Evolutionary conservation across 1,140 invertebrate genomes (phyloP).

Genomic region (Scaptomyza graminum): DNA sequence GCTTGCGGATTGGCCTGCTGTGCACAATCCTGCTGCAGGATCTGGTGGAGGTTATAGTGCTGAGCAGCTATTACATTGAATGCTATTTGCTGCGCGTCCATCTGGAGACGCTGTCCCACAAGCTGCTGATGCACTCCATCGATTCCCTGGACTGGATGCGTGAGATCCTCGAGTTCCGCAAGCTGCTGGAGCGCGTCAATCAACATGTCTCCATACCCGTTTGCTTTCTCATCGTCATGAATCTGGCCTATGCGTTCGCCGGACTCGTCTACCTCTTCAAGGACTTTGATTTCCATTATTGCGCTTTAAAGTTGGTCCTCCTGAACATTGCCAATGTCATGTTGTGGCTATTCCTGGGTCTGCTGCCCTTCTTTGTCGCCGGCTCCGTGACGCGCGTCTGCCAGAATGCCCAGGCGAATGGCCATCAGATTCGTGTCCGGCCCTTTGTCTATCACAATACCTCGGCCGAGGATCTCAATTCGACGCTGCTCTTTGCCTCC

Average conservation of each 20-base stretch:
- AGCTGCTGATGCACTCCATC: conserved; percentile 89
- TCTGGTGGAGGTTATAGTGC: conserved; percentile 90
- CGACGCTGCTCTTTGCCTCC: conserved; percentile 90
- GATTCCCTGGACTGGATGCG: conserved; percentile 90
- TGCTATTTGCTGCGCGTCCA: conserved; percentile 90
- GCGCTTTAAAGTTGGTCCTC: conserved; percentile 85
- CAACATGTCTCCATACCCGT: conserved; percentile 89
- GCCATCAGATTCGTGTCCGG: conserved; percentile 90
- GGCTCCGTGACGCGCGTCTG: conserved; percentile 91
- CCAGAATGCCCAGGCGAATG: conserved; percentile 87
- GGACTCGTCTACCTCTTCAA: conserved; percentile 88
- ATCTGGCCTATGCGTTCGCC: conserved; percentile 88
- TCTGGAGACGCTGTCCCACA: conserved; percentile 88
- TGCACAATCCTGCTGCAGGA: conserved; percentile 90
- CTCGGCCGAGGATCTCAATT: conserved; percentile 89
- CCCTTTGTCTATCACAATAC: conserved; percentile 92
- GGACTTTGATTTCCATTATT: conserved; percentile 81
- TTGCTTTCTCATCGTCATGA: conserved; percentile 90
- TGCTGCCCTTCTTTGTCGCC: conserved; percentile 89
- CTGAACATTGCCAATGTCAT: conserved; percentile 87
- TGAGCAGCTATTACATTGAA: conserved; percentile 91
- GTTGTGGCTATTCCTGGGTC: conserved; percentile 88
- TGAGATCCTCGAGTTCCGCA: conserved; percentile 90
- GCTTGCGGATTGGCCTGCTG: conserved; percentile 84
- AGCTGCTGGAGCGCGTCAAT: conserved; percentile 90